phyloP scores from a whole-genome alignment of 2,888 invertebrate species.

The Drosophila kuntzei region DNA sequence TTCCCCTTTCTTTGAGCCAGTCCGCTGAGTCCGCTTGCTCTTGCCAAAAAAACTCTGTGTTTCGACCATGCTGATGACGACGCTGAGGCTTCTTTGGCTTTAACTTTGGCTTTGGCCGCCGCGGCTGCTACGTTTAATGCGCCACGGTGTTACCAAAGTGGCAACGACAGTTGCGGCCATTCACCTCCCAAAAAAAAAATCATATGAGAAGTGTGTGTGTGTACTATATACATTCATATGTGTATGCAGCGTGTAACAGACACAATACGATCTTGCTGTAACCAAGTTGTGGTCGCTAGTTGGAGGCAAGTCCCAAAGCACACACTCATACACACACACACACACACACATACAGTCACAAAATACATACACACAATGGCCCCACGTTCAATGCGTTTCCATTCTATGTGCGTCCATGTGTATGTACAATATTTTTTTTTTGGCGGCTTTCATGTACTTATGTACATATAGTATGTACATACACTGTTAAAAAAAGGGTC shows the following conservation, averaged over 20 bases:
- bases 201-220: slow-evolving; percentile 45
- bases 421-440: slow-evolving; percentile 38
- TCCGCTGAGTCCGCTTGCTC: slow-evolving; percentile 6
- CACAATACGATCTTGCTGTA: slow-evolving; percentile 62
- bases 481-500: no score
- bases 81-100: slow-evolving; percentile 63
- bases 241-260: slow-evolving; percentile 66
- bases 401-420: slow-evolving; percentile 50
- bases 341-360: slow-evolving; percentile 40
- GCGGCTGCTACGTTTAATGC: slow-evolving; percentile 76
- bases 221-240: slow-evolving; percentile 40
- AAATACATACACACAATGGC: slow-evolving; percentile 33
- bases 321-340: slow-evolving; percentile 36
- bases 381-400: slow-evolving; percentile 57
- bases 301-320: slow-evolving; percentile 56
- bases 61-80: slow-evolving; percentile 67
- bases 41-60: slow-evolving; percentile 57
- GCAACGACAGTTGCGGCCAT: slow-evolving; percentile 83
- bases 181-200: slow-evolving; percentile 79
- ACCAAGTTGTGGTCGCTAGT: slow-evolving; percentile 63
- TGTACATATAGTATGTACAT: no score
- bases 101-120: slow-evolving; percentile 48
- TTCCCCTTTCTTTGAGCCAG: neutral
- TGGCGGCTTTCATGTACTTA: slow-evolving; percentile 53
- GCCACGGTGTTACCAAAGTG: slow-evolving; percentile 78